Evolutionary conservation across 2,888 invertebrate species (phyloP).

Genomic region (Apamea monoglypha): DNA sequence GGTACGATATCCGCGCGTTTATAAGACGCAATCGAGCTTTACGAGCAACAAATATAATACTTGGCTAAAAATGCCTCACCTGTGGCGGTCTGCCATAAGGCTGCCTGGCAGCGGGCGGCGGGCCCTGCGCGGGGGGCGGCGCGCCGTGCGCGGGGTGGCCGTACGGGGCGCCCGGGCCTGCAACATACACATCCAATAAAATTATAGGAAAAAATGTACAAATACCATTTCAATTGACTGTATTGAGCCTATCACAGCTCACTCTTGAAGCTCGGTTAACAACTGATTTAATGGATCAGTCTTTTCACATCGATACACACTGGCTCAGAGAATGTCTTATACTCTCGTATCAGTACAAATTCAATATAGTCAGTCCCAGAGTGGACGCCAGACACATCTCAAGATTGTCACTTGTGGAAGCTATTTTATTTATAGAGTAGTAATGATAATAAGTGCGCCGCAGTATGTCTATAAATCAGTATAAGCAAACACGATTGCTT

Average conservation of each 20-base stretch:
- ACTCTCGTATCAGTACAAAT: not conserved
- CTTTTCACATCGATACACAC: too few species aligned
- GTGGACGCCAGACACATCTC: not conserved
- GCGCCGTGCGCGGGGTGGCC: conserved; percentile 90
- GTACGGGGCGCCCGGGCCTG: conserved; percentile 92
- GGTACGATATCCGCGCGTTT: not conserved
- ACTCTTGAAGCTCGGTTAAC: not conserved
- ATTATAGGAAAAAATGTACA: not conserved
- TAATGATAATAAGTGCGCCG: not conserved
- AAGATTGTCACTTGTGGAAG: too few species aligned
- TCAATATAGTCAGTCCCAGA: not conserved
- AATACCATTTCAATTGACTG: not conserved
- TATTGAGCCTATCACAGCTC: not conserved
- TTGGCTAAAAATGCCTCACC: conserved; percentile 68
- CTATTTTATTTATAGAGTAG: not conserved
- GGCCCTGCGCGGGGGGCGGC: conserved; percentile 93
- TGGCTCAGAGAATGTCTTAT: not conserved
- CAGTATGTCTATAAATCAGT: not conserved
- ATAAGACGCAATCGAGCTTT: not conserved
- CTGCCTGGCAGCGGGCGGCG: conserved; percentile 85
- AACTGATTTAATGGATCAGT: not conserved
- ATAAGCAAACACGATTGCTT: not conserved
- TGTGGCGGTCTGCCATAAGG: conserved; percentile 92
- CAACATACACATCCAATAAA: not conserved
- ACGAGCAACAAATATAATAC: not conserved